These are phyloP conservation scores for Eurystomus glaucurus DNA, from an alignment of 2,797 vertebrate genomes.

Conservation along the genomic window DNA sequence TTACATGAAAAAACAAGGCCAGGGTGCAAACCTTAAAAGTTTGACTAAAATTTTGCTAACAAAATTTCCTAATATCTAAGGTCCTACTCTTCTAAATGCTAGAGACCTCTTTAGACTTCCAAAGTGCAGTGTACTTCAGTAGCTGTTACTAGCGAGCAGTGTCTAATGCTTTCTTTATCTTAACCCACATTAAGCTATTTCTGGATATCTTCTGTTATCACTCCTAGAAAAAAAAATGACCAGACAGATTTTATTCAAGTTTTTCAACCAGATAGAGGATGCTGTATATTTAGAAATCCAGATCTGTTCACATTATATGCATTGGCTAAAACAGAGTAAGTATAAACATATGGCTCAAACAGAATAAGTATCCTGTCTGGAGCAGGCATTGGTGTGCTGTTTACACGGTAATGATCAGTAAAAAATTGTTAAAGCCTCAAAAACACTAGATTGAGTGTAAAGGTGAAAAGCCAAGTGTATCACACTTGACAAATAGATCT, in stretches of 20 bases:
- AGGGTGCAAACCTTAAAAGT: not conserved
- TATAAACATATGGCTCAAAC: not conserved
- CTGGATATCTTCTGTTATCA: not conserved
- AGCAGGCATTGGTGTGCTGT: not conserved
- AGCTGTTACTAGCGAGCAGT: not conserved
- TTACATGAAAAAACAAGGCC: not conserved
- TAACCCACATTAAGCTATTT: not conserved
- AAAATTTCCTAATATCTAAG: not conserved
- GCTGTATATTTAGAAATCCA: not conserved
- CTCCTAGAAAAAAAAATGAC: not conserved
- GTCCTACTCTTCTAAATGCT: not conserved
- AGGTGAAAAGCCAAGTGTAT: not conserved
- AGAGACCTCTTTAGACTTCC: not conserved
- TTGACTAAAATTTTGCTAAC: not conserved
- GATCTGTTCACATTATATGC: not conserved
- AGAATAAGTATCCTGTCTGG: not conserved
- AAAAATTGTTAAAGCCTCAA: not conserved
- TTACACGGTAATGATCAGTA: not conserved
- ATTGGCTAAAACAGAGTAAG: not conserved
- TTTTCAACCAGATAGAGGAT: not conserved
- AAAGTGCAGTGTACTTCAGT: not conserved
- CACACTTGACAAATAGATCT: not conserved
- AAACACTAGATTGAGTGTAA: not conserved
- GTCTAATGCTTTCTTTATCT: not conserved
- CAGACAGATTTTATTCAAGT: not conserved